Conservation (phyloP, 2,797 vertebrate species). For the Bucorvus abyssinicus region DNA sequence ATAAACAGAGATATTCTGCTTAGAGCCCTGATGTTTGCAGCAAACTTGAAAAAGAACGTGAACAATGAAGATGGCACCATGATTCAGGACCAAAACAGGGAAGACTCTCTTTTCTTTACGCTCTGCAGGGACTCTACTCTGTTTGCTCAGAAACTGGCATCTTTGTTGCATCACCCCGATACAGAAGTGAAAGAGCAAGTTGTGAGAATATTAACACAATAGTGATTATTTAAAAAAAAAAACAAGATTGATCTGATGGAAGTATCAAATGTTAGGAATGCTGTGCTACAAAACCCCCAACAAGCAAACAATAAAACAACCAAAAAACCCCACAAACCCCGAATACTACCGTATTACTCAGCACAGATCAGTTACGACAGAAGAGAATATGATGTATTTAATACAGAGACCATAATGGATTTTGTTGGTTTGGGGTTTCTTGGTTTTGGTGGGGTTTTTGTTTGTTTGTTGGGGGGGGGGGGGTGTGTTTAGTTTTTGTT, state of each 20-base stretch:
- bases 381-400: neutral
- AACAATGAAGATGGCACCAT: conserved; percentile 69
- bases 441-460: no score
- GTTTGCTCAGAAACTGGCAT: conserved; percentile 82
- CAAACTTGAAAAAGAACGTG: conserved; percentile 84
- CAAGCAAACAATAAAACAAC: neutral
- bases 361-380: neutral
- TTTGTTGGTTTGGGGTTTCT: no score
- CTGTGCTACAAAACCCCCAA: neutral
- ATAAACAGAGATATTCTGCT: conserved; percentile 83
- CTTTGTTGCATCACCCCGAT: conserved; percentile 84
- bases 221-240: neutral
- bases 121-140: conserved; percentile 81
- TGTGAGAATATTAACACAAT: conserved; percentile 81
- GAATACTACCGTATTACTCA: neutral
- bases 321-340: neutral
- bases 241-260: neutral
- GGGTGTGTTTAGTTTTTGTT: no score
- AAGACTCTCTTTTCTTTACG: conserved; percentile 84
- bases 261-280: neutral
- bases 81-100: conserved; percentile 69
- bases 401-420: neutral
- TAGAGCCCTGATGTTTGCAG: conserved; percentile 83
- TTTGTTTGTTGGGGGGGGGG: no score
- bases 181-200: conserved; percentile 86